A percentile compares a stretch with the other conserved stretches of the same genome.
Conservation (phyloP, 2,888 invertebrate species). For the Acutogordius australiensis region DNA sequence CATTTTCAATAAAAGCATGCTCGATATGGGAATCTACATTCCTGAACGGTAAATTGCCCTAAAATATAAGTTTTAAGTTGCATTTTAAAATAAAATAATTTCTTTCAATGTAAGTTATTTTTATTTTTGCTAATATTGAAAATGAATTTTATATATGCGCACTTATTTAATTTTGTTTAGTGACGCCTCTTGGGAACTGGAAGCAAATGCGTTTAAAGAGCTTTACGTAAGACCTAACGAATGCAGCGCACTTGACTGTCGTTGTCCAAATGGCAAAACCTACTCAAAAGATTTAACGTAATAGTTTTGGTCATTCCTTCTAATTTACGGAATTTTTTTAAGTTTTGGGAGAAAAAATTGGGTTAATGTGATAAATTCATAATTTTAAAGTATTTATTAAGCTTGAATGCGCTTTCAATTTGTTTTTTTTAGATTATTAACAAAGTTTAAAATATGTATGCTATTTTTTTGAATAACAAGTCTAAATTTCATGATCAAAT, state of each 20-base stretch:
- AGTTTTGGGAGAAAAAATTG: neutral
- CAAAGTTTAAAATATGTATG: too few relatives aligned
- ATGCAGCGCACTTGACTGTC: constrained; percentile 35
- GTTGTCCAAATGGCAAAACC: constrained; percentile 32
- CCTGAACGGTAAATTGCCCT: constrained; percentile 37
- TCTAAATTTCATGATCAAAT: too few relatives aligned
- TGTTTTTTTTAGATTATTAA: too few relatives aligned
- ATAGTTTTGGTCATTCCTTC: too few relatives aligned
- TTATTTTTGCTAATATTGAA: constrained; percentile 14
- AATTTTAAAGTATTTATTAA: neutral
- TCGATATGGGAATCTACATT: constrained; percentile 41
- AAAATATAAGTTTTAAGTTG: neutral
- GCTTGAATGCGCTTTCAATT: neutral
- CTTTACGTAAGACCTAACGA: constrained; percentile 33
- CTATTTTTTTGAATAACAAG: too few relatives aligned
- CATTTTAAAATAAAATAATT: neutral
- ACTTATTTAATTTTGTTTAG: constrained; percentile 25
- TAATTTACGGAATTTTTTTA: constrained; percentile 16
- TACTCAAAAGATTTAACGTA: constrained; percentile 25
- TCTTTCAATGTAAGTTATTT: constrained; percentile 6
- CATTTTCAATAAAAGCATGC: constrained; percentile 33
- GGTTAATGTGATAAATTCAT: neutral
- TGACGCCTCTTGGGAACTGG: constrained; percentile 53
- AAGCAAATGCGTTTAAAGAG: constrained; percentile 43
- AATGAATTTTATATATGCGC: constrained; percentile 9